Base-by-base conservation (phyloP, 92 coral and sea anemone genomes). In the Paramuricea clavata region DNA sequence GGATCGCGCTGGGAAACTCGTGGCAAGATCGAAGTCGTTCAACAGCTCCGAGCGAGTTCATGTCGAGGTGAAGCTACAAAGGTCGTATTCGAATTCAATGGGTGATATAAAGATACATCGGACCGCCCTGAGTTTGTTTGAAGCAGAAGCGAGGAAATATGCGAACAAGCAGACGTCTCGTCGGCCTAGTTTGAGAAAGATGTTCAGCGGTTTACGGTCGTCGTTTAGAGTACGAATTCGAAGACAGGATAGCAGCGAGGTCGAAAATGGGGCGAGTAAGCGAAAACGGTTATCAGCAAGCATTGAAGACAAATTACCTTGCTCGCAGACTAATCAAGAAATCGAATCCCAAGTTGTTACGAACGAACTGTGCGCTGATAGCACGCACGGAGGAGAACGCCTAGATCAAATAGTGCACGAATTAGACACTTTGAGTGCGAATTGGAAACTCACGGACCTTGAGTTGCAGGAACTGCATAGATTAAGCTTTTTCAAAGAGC, bases 21-120 rank as follows among this genome's bases (percentile, higher is more conserved):
- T 97, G 11, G 89, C 95, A 3, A 78, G 98, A 43, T 93, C 89
- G 3, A 89, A 76, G 59, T 87, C 84, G 35, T 79, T 79, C 35
- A 79, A 79, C 60, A 79, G 73, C 35, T 27, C 49, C 0, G 84
- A 79, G 15, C 36, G 84, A 5, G 84, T 79, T 4, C 57, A 61
- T 9, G 73, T 79, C 8, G 84, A 79, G 23, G 92, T 81, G 87
- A 92, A 69, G 34, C 70, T 43, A 7, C 59, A 23, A 36, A 32
- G 84, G 4, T 79, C 84, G 6, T 61, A 79, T 41, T 57, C 72
- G 15, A 79, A 79, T 36, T 79, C 84, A 11, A 59, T 79, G 84
- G 84, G 84, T 0, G 84, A 79, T 35, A 79, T 79, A 0, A 79
- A 79, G 35, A 59, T 79, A 22, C 84, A 79, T 12, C 34, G 73